Conservation (phyloP, 2,888 invertebrate genomes). For the Cheilosia urbana region DNA sequence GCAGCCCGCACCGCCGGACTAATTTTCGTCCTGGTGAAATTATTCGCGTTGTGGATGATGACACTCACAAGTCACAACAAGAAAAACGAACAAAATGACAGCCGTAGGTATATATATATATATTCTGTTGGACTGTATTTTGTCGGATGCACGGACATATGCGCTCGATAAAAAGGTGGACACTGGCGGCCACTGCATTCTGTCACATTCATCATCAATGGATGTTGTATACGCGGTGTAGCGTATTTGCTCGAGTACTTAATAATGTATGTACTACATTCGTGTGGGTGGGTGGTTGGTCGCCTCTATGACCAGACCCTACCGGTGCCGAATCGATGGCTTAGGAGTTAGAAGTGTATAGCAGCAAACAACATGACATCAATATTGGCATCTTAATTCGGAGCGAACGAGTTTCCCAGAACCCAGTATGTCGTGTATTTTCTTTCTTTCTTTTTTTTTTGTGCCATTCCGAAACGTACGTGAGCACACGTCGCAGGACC, state of each 20-base stretch:
- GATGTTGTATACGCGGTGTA: constrained; percentile 48
- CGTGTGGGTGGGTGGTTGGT: neutral
- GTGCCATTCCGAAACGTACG: constrained; percentile 18
- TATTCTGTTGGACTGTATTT: constrained; percentile 29
- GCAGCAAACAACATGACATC: constrained; percentile 59
- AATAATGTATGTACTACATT: constrained; percentile 45
- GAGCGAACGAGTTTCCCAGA: constrained; percentile 47
- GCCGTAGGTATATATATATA: neutral
- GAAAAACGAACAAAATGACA: constrained; percentile 20
- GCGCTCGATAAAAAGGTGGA: constrained; percentile 38
- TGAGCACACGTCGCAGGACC: constrained; percentile 65
- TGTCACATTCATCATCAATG: constrained; percentile 68
- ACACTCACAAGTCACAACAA: constrained; percentile 34
- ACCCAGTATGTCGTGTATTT: constrained; percentile 19
- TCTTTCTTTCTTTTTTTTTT: too few species aligned
- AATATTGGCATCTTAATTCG: constrained; percentile 71
- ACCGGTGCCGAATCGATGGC: neutral
- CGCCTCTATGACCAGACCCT: neutral
- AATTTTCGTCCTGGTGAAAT: constrained; percentile 73
- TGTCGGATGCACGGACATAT: constrained; percentile 45
- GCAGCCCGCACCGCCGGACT: constrained; percentile 65
- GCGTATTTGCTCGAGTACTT: constrained; percentile 41
- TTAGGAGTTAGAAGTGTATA: constrained; percentile 63
- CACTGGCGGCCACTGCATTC: constrained; percentile 19
- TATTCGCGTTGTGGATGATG: constrained; percentile 70